phyloP scores from a whole-genome alignment of 2,888 invertebrate genomes.

The Gasteruption jaculator region DNA sequence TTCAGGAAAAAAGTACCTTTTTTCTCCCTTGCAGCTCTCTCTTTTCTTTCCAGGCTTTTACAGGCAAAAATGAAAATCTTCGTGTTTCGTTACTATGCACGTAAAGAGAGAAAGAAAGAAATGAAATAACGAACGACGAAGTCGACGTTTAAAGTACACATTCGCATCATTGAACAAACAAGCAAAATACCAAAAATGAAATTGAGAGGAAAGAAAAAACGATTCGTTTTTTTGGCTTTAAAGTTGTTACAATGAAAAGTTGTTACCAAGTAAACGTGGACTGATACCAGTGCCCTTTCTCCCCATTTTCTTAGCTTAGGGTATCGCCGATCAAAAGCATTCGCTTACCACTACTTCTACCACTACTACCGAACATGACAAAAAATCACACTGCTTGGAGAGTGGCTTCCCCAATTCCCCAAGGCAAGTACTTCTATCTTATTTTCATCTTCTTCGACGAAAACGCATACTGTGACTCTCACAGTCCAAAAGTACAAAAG shows the following conservation, averaged over 20 bases:
- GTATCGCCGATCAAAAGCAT: slow-evolving; percentile 52
- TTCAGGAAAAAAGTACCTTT: slow-evolving; percentile 34
- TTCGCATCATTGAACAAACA: no score
- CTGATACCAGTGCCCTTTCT: slow-evolving; percentile 52
- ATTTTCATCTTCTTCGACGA: slow-evolving; percentile 42
- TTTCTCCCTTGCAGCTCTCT: slow-evolving; percentile 48
- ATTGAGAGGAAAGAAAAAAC: no score
- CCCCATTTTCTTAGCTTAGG: slow-evolving; percentile 53
- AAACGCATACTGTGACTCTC: slow-evolving; percentile 29
- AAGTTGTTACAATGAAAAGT: no score
- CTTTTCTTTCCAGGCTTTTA: slow-evolving; percentile 50
- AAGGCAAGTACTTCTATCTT: slow-evolving; percentile 52
- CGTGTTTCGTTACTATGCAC: slow-evolving; percentile 29
- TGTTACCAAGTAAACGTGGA: slow-evolving; percentile 40
- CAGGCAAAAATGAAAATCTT: slow-evolving; percentile 35
- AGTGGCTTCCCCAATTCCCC: slow-evolving; percentile 51
- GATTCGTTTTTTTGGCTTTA: slow-evolving; percentile 17
- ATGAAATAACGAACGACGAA: slow-evolving; percentile 17
- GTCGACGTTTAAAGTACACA: no score
- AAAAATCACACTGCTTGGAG: slow-evolving; percentile 52
- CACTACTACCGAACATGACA: slow-evolving; percentile 51
- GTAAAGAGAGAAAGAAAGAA: slow-evolving; percentile 14
- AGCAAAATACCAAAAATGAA: no score
- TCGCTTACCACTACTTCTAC: slow-evolving; percentile 51
- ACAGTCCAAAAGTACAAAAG: slow-evolving; percentile 25